These are phyloP conservation scores for Ptychochromis oligacanthus DNA, from an alignment of 2,113 vertebrate genomes.

Conservation along the genomic window DNA sequence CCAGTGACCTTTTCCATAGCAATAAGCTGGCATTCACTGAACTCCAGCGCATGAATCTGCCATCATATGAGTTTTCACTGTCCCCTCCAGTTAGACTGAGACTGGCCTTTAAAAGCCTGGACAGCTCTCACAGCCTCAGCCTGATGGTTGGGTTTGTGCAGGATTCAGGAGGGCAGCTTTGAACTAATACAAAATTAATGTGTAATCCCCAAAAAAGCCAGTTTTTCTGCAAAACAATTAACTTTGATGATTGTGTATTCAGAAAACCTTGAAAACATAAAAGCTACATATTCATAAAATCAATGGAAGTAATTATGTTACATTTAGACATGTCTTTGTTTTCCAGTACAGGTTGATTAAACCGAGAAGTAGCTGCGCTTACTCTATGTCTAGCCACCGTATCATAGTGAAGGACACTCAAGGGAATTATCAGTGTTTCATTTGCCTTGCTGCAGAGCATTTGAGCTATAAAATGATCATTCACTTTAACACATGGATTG, in stretches of 20 bases:
- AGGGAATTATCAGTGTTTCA: not conserved
- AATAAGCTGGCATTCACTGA: slow-evolving; percentile 75
- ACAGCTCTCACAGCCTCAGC: slow-evolving; percentile 24
- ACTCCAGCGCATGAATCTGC: slow-evolving; percentile 60
- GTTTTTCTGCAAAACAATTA: not conserved
- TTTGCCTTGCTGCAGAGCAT: not conserved
- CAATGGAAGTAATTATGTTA: not conserved
- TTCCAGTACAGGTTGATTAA: not conserved
- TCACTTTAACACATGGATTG: not conserved
- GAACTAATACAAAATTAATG: not conserved
- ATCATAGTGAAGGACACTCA: slow-evolving; percentile 1
- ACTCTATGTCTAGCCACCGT: not conserved
- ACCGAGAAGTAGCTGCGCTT: not conserved
- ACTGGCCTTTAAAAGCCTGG: slow-evolving; percentile 49
- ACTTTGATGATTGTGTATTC: not conserved
- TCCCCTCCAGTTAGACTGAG: slow-evolving; percentile 64
- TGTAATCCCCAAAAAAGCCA: not conserved
- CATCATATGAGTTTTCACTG: slow-evolving; percentile 63
- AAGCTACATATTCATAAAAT: not conserved
- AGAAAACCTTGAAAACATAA: not conserved
- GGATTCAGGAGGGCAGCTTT: not conserved
- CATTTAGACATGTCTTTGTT: not conserved
- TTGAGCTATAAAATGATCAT: not conserved
- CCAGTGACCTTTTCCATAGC: slow-evolving; percentile 73
- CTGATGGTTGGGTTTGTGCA: slow-evolving; percentile 18